phyloP scores from a whole-genome alignment of 2,888 invertebrate genomes.

The Dicyrtoma fusca region DNA sequence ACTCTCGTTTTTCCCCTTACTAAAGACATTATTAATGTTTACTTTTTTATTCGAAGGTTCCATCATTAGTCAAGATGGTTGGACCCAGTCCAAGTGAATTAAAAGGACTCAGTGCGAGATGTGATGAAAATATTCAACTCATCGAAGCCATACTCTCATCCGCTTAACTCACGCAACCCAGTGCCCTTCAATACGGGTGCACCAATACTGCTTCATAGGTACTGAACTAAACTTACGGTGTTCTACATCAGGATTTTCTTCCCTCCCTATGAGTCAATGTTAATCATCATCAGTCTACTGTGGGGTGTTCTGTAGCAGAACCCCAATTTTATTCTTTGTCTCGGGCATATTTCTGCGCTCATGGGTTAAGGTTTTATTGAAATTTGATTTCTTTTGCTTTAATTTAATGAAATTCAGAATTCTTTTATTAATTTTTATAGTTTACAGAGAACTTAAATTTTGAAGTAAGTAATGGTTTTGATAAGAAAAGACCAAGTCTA shows the following conservation, averaged over 20 bases:
- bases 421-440: no score
- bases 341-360: no score
- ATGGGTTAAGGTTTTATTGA: no score
- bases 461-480: no score
- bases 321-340: no score
- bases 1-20: neutral
- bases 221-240: neutral
- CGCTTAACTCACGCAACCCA: conserved; percentile 10
- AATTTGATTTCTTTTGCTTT: no score
- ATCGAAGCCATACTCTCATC: conserved; percentile 62
- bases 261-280: no score
- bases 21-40: neutral
- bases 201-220: neutral
- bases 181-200: neutral
- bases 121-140: conserved; percentile 79
- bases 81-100: conserved; percentile 84
- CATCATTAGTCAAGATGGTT: conserved; percentile 86
- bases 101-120: conserved; percentile 76
- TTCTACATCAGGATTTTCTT: neutral
- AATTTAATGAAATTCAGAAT: no score
- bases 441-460: no score
- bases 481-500: no score
- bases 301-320: no score
- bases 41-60: conserved; percentile 65
- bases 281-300: no score